Base-by-base conservation (phyloP, 1,140 invertebrate species). In the Holotrichia oblita region DNA sequence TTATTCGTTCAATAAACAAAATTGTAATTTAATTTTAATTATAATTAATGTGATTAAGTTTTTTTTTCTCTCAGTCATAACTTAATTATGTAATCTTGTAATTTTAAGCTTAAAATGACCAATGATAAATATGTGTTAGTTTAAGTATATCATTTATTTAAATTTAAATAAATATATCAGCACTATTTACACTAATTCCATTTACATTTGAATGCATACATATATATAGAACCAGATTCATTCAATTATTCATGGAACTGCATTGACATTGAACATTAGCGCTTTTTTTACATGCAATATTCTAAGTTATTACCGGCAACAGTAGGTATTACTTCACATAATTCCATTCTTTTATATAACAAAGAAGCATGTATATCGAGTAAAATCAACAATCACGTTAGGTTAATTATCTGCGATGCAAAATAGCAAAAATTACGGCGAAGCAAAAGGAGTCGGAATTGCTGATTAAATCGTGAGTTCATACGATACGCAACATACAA, bases 381-480 rank as follows among this genome's bases (percentile, higher is more conserved):
- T 3, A 64, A 64, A 64, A 64, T 64, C 61, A 12, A 24, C 61
- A 64, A 64, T 64, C 61, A 64, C 17, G 44, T 12, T 48, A n/a
- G 44, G 22, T 27, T 64, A 64, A 64, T 64, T 64, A 27, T 64
- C 61, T 8, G 6, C 17, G 1, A 64, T 64, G 61, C 61, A 64
- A 27, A 27, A 27, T 22, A 27, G 22, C 6, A 27, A 17, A 64
- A 64, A 64, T 20, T 17, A n/a, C 44, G n/a, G 12, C 41, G 61
- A 64, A 64, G 24, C 61, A 64, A 64, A 64, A 64, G 22, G 20
- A 64, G 61, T 10, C 61, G 61, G 24, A 64, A 64, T 64, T 20
- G 61, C 61, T 17, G 61, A 64, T 64, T 64, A 64, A 64, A 64
- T 64, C 61, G 22, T 20, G 17, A 7, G 9, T 10, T 20, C 24